phyloP scores from a whole-genome alignment of 2,113 vertebrate species.

The Hystrix cristata region DNA sequence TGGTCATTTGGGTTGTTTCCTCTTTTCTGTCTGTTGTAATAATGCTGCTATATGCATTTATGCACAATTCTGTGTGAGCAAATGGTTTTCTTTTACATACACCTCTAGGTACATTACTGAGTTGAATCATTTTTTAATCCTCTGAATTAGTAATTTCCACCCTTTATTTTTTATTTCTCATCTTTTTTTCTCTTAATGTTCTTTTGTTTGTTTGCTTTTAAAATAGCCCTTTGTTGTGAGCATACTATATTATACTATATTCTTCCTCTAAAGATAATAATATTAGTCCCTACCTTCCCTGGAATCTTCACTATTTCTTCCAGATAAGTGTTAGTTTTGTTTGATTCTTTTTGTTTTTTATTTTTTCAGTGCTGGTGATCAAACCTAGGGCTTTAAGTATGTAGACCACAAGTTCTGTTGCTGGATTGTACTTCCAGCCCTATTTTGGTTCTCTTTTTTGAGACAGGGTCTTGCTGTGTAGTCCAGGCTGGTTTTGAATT shows the following conservation, averaged over 20 bases:
- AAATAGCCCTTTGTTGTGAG: background rate
- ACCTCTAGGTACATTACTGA: background rate
- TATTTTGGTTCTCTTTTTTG: background rate
- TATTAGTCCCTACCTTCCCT: background rate
- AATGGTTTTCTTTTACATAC: background rate
- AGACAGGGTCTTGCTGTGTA: no score
- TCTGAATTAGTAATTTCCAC: constrained; percentile 43
- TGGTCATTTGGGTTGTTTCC: background rate
- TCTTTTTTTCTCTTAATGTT: background rate
- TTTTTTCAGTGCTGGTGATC: background rate
- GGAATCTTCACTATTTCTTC: constrained; percentile 11
- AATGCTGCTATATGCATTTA: background rate
- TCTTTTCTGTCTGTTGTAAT: background rate
- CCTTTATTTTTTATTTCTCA: constrained; percentile 41
- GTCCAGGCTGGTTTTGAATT: no score
- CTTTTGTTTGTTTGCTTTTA: background rate
- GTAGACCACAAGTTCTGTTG: background rate
- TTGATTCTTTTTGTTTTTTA: background rate
- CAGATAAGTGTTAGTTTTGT: background rate
- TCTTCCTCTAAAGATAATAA: background rate
- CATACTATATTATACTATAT: background rate
- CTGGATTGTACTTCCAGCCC: background rate
- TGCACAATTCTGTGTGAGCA: background rate
- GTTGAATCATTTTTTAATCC: background rate
- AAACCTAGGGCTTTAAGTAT: background rate